Base-by-base conservation (phyloP, 1,140 invertebrate species). In the Hyles vespertilio region DNA sequence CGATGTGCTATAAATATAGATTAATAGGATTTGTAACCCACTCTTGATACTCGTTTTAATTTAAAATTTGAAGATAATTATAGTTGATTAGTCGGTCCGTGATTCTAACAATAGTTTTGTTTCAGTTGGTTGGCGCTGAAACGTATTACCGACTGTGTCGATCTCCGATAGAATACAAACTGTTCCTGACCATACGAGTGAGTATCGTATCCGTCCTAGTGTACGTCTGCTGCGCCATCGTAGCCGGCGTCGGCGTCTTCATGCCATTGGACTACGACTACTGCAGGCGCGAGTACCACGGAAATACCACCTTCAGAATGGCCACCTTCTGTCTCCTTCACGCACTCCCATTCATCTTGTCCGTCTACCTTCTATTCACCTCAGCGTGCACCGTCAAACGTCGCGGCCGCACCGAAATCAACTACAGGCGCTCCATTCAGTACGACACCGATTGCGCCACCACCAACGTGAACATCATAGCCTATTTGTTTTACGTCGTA, bases 401-500 rank as follows among this genome's bases (percentile, higher is more conserved):
- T 1, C 89, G 89, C 5, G 80, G 85, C 7, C 71, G 79, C 33
- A 73, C 87, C 1, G 77, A 91, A 55, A 83, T 90, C 2, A 91
- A 89, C 34, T 94, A 93, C 84, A 93, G 92, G 62, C 92, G 92
- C 1, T 92, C 92, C 3, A 79, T 91, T 3, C 89, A 90, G n/a
- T 94, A 92, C 72, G 89, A 90, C 10, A 91, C 91, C 87, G 93
- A 95, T 70, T 92, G 91, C 65, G 91, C 91, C 3, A 81, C 93
- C 0, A 91, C 92, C 59, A 90, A 91, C 61, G 89, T 93, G 12
- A 95, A 95, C 76, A 88, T 93, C 48, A 89, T 84, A 55, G 93
- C 93, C 64, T 95, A 92, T 74, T 50, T 92, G 11, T 65, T 94
- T 45, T 94, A 93, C 74, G 76, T 92, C 2, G 51, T 91, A 0